Base-by-base conservation (phyloP, 2,113 vertebrate genomes). In the Camelus dromedarius region DNA sequence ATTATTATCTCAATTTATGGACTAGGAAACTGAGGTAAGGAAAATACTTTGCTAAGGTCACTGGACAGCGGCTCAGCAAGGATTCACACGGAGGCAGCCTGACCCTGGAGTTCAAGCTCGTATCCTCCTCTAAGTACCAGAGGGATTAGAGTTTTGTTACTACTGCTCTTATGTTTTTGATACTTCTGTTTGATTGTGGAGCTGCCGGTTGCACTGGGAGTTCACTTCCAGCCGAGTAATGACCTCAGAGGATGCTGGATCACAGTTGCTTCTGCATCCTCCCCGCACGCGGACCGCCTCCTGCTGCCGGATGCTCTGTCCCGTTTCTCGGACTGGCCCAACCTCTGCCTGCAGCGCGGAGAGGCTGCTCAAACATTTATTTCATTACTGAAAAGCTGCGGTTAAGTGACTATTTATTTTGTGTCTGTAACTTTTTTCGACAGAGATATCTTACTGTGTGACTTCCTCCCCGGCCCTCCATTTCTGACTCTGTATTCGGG, bases 201-300 rank as follows among this genome's bases (percentile, higher is more conserved):
- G 69, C 77, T 95, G 83, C 75, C 9, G 3, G 48, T 85, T 64
- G 95, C 77, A 5, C 75, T 95, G 96, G 96, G 93, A 91, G 96
- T 82, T 97, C 83, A 69, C 50, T 75, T 89, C 2, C 8, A 95
- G 89, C 60, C 50, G 54, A 87, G 73, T 26, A 67, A 87, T 92
- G 94, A 87, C 89, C 75, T 93, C 92, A 73, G 93, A 69, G 2
- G 10, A 50, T 58, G 70, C 66, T 15, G 56, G 77, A 30, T 54
- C n/a, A 60, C 0, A 4, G 52, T 20, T 22, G 73, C 35, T 87
- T 95, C 46, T 22, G 28, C 66, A 20, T 96, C 84, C 87, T 66
- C 67, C 42, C 46, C 22, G 82, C 77, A 32, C 19, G 0, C 11
- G 1, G 50, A 46, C 76, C 46, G 6, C 50, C 84, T 92, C 30